A percentile compares a stretch with the other conserved stretches of the same genome.
phyloP scores from a whole-genome alignment of 2,113 vertebrate genomes.

The Lipophrys pholis region DNA sequence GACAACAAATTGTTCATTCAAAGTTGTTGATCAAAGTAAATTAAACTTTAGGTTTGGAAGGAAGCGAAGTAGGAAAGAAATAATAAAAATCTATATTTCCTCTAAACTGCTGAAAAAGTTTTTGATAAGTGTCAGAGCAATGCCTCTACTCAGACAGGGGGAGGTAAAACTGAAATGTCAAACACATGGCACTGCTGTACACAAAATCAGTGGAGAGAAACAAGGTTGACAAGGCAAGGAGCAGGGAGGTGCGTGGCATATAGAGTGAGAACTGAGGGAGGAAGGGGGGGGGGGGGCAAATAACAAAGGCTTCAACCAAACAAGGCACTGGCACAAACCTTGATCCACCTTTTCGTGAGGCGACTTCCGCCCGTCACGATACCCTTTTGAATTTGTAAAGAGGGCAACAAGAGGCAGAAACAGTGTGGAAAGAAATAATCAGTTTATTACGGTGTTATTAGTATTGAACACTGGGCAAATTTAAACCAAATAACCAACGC shows the following conservation, averaged over 20 bases:
- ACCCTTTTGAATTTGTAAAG: slow-evolving; percentile 85
- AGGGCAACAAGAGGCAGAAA: slow-evolving; percentile 63
- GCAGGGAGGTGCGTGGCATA: slow-evolving; percentile 42
- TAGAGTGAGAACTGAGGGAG: slow-evolving; percentile 30
- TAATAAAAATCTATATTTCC: not conserved
- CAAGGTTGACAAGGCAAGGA: slow-evolving; percentile 64
- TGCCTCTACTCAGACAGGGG: slow-evolving; percentile 36
- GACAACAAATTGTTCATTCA: too few relatives aligned
- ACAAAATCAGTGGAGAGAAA: slow-evolving; percentile 66
- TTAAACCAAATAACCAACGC: slow-evolving; percentile 28
- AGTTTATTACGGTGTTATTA: slow-evolving; percentile 31
- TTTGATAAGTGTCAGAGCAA: slow-evolving; percentile 49
- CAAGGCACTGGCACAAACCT: slow-evolving; percentile 85
- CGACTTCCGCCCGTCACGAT: slow-evolving; percentile 83
- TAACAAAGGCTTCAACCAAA: slow-evolving; percentile 50
- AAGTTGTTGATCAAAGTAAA: too few relatives aligned
- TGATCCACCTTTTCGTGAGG: slow-evolving; percentile 94
- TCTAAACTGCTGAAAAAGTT: slow-evolving; percentile 16
- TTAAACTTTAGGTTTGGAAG: too few relatives aligned
- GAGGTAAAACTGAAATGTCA: slow-evolving; percentile 48
- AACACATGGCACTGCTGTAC: slow-evolving; percentile 48
- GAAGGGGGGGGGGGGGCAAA: slow-evolving; percentile 17
- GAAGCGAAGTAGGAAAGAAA: not conserved
- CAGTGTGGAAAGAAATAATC: slow-evolving; percentile 45
- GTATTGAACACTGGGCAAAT: slow-evolving; percentile 26